Evolutionary conservation across 2,888 invertebrate genomes (phyloP).

Genomic region (Acanthoscelides obtectus): DNA sequence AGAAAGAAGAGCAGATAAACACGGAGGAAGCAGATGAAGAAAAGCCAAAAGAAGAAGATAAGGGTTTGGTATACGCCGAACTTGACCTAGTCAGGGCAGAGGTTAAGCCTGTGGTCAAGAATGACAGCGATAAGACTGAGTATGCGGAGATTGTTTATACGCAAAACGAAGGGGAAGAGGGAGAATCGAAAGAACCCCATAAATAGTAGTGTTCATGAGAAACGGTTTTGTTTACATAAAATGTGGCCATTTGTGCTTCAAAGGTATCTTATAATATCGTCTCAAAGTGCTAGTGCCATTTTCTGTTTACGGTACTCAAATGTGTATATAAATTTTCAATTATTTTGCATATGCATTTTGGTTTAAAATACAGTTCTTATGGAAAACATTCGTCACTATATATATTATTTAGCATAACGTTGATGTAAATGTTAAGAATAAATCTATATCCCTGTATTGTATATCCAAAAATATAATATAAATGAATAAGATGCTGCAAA

Average conservation of each 20-base stretch:
- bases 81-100: conserved; percentile 56
- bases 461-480: too few species aligned
- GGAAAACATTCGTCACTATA: too few species aligned
- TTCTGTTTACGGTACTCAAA: neutral
- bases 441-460: too few species aligned
- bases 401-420: too few species aligned
- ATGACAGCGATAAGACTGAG: conserved; percentile 60
- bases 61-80: conserved; percentile 68
- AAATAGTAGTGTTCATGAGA: neutral
- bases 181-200: conserved; percentile 3
- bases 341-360: neutral
- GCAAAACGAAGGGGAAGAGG: conserved; percentile 26
- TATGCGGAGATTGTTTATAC: conserved; percentile 81
- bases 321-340: neutral
- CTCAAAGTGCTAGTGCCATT: neutral
- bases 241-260: neutral
- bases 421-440: too few species aligned
- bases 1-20: conserved; percentile 9
- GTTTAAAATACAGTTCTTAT: neutral
- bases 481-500: too few species aligned
- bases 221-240: neutral
- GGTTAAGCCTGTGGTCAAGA: conserved; percentile 42
- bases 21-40: conserved; percentile 1
- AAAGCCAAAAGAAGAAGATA: conserved; percentile 16
- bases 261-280: neutral